Percentiles rank a stretch among this genome's conserved stretches.
Evolutionary conservation across 2,113 vertebrate genomes (phyloP).

Genomic region (Cheirogaleus medius): DNA sequence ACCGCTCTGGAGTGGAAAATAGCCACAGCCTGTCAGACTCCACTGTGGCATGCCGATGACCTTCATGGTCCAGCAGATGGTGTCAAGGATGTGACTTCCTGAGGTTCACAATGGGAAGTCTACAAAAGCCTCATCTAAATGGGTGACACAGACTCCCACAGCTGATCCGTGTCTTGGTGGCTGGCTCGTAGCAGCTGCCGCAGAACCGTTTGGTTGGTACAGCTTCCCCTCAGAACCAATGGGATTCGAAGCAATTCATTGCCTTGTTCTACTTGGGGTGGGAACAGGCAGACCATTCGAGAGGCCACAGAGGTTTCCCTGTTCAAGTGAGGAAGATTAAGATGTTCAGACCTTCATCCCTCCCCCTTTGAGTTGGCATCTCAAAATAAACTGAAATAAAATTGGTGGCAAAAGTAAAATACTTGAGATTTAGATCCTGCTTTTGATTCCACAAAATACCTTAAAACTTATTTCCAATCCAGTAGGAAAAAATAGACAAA

Average conservation of each 20-base stretch:
- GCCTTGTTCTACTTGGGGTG: conserved; percentile 76
- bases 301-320: conserved; percentile 73
- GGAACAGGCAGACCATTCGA: conserved; percentile 76
- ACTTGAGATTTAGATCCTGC: conserved; percentile 36
- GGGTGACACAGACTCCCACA: conserved; percentile 76
- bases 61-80: conserved; percentile 84
- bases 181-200: conserved; percentile 71
- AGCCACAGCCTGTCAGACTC: conserved; percentile 83
- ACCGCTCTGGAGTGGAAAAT: conserved; percentile 81
- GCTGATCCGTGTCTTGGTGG: conserved; percentile 82
- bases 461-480: conserved; percentile 47
- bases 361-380: background rate
- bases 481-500: conserved; percentile 21
- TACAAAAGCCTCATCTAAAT: conserved; percentile 78
- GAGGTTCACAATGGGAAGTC: conserved; percentile 78
- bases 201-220: conserved; percentile 79
- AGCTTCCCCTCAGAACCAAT: conserved; percentile 81
- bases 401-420: background rate
- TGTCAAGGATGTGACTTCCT: conserved; percentile 85
- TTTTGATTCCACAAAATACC: conserved; percentile 50
- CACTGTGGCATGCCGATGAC: conserved; percentile 80
- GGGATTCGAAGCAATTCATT: conserved; percentile 85
- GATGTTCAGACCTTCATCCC: background rate
- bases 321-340: conserved; percentile 38
- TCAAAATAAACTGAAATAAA: conserved; percentile 34